phyloP scores from a whole-genome alignment of 2,113 vertebrate genomes.

The Oriolus oriolus region DNA sequence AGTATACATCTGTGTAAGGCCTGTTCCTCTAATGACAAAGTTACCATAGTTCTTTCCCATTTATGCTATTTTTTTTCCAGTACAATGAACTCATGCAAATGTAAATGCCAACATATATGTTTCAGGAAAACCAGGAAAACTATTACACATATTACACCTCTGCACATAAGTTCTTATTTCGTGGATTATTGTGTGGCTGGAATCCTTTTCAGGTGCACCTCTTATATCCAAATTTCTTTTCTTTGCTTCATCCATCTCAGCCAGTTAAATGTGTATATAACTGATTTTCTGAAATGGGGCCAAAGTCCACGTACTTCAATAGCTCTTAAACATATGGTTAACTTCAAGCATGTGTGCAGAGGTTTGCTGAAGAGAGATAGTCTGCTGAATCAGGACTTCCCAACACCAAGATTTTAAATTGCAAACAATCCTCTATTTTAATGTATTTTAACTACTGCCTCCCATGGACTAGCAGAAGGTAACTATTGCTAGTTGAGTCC shows the following conservation, averaged over 20 bases:
- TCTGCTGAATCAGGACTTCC: conserved; percentile 53
- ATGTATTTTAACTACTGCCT: not conserved
- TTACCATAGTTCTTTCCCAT: not conserved
- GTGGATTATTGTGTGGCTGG: conserved; percentile 6
- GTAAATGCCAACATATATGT: not conserved
- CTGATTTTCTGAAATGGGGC: conserved; percentile 47
- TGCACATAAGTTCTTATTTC: conserved; percentile 46
- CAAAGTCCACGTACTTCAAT: conserved; percentile 42
- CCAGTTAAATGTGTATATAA: conserved; percentile 33
- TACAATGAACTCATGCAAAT: not conserved
- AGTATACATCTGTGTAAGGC: not conserved
- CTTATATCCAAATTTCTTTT: conserved; percentile 10
- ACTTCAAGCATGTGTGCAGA: conserved; percentile 52
- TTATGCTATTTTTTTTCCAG: not conserved
- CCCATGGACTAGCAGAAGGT: not conserved
- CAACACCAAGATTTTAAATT: conserved; percentile 8
- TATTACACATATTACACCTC: not conserved
- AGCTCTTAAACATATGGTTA: conserved; percentile 45
- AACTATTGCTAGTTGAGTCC: not conserved
- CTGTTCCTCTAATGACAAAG: not conserved
- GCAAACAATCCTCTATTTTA: not conserved
- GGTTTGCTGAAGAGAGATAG: not conserved
- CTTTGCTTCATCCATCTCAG: conserved; percentile 41
- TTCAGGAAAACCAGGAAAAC: not conserved
- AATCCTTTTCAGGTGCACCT: conserved; percentile 47